phyloP scores from a whole-genome alignment of 1,140 invertebrate species.

The Drosophila baimaii region DNA sequence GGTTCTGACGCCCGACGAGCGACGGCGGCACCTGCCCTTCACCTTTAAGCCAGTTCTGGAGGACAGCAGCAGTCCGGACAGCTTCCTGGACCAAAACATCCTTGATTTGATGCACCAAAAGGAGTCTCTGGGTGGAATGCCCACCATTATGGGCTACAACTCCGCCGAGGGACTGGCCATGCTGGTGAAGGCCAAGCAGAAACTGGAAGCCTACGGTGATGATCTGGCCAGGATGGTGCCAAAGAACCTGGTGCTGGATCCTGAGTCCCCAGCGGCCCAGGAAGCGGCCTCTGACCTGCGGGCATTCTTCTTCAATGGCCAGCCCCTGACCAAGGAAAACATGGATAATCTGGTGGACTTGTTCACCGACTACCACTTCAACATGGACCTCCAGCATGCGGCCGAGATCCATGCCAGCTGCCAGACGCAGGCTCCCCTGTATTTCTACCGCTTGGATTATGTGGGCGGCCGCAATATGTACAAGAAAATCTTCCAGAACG shows the following conservation, averaged over 20 bases:
- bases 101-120: slow-evolving; percentile 60
- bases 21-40: slow-evolving; percentile 67
- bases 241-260: slow-evolving; percentile 44
- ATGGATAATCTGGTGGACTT: slow-evolving; percentile 64
- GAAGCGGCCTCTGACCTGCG: slow-evolving; percentile 60
- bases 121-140: slow-evolving; percentile 51
- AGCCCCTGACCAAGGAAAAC: slow-evolving; percentile 34
- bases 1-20: slow-evolving; percentile 66
- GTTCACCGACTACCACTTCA: slow-evolving; percentile 72
- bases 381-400: slow-evolving; percentile 59
- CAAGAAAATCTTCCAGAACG: slow-evolving; percentile 81
- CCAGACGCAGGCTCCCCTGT: slow-evolving; percentile 66
- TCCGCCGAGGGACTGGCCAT: slow-evolving; percentile 72
- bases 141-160: slow-evolving; percentile 73
- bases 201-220: slow-evolving; percentile 55
- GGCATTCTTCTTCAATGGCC: slow-evolving; percentile 72
- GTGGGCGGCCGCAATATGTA: slow-evolving; percentile 86
- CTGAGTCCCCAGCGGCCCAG: slow-evolving; percentile 23
- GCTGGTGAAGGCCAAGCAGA: slow-evolving; percentile 47
- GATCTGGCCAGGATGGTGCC: slow-evolving; percentile 72
- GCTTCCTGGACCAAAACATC: slow-evolving; percentile 54
- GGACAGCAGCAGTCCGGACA: slow-evolving; percentile 53
- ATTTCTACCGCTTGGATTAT: slow-evolving; percentile 85
- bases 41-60: slow-evolving; percentile 77
- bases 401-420: slow-evolving; percentile 63